phyloP scores from a whole-genome alignment of 2,797 vertebrate species.

The Catharus ustulatus region DNA sequence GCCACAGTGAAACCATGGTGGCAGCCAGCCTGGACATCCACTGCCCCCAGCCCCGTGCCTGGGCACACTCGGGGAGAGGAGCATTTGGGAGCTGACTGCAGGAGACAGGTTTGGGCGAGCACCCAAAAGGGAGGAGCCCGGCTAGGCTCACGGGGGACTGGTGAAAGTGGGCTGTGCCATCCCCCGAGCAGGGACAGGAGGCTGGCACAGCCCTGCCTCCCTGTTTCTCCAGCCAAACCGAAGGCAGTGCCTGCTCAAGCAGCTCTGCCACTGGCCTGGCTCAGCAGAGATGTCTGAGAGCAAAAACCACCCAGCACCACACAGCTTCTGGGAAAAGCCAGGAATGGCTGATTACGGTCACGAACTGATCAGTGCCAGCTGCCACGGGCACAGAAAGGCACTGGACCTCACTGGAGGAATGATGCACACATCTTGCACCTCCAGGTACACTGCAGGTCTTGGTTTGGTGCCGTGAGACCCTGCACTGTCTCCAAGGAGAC shows the following conservation, averaged over 20 bases:
- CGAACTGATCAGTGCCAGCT: accelerated
- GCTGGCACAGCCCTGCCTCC: neutral
- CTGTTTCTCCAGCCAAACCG: neutral
- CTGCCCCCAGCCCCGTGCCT: neutral
- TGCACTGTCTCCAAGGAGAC: neutral
- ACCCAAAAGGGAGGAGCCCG: neutral
- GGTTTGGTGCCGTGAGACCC: accelerated
- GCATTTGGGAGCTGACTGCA: neutral
- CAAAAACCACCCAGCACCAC: neutral
- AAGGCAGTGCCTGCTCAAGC: accelerated
- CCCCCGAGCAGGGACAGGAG: accelerated
- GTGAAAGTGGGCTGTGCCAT: neutral
- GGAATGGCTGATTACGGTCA: accelerated
- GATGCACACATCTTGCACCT: accelerated
- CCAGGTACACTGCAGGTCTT: accelerated
- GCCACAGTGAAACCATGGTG: accelerated
- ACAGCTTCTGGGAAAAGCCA: neutral
- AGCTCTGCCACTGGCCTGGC: neutral
- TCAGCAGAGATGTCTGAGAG: neutral
- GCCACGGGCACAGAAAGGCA: neutral
- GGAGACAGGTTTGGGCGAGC: neutral
- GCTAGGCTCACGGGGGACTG: accelerated
- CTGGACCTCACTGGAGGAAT: neutral
- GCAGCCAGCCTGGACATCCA: neutral
- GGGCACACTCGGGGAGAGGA: accelerated